Evolutionary conservation across 2,888 invertebrate genomes (phyloP).

Genomic region (Cephus runcator): DNA sequence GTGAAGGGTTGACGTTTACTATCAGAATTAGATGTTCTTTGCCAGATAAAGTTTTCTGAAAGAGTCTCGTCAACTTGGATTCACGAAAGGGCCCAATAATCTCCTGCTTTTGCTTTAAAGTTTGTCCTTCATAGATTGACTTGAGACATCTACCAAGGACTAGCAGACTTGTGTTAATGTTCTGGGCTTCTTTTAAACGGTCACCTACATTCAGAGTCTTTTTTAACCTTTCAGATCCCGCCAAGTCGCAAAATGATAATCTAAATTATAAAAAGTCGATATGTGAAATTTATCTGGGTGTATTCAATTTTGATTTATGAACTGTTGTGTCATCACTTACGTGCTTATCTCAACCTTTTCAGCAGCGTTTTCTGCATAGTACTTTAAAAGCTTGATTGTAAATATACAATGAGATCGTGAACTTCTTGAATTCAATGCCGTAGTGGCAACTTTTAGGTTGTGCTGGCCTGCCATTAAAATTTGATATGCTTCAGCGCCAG

Average conservation of each 20-base stretch:
- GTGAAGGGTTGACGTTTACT: constrained; percentile 86
- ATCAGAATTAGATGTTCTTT: constrained; percentile 84
- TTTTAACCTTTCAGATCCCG: constrained; percentile 88
- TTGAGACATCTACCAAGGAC: constrained; percentile 86
- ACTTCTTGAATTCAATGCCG: constrained; percentile 85
- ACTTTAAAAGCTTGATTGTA: constrained; percentile 81
- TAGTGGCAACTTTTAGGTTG: constrained; percentile 84
- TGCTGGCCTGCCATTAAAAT: constrained; percentile 84
- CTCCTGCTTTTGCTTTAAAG: constrained; percentile 48
- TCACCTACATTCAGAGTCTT: constrained; percentile 85
- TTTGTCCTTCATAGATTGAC: constrained; percentile 67
- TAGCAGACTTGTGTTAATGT: constrained; percentile 90
- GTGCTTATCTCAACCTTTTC: constrained; percentile 55
- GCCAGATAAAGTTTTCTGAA: constrained; percentile 84
- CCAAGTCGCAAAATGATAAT: constrained; percentile 85
- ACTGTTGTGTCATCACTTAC: constrained; percentile 34
- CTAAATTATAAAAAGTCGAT: constrained; percentile 67
- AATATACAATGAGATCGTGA: constrained; percentile 94
- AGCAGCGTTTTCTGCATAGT: constrained; percentile 54
- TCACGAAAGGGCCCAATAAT: constrained; percentile 75
- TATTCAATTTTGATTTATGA: constrained; percentile 3
- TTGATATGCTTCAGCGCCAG: constrained; percentile 86
- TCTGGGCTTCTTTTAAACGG: constrained; percentile 86
- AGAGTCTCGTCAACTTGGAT: constrained; percentile 88
- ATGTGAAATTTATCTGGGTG: neutral